Conservation (phyloP, 2,888 invertebrate genomes). For the Callimorpha dominula region DNA sequence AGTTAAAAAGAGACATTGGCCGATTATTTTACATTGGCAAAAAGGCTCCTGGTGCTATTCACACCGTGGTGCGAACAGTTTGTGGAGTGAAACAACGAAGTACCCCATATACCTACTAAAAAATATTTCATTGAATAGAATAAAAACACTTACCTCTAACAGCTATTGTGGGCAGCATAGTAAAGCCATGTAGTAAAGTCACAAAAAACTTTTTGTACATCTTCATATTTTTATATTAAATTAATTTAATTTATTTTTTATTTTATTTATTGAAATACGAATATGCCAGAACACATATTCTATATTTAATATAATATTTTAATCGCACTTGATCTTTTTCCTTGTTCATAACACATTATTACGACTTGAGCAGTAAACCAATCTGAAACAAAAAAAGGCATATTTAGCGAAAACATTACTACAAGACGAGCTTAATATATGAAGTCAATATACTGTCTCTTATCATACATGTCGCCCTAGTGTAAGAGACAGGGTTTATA, state of each 20-base stretch:
- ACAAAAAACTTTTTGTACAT: conserved; percentile 59
- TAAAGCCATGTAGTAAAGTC: conserved; percentile 60
- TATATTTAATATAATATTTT: too few species aligned
- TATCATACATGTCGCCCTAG: too few species aligned
- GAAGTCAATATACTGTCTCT: too few species aligned
- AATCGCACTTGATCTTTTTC: conserved; percentile 13
- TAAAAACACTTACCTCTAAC: conserved; percentile 58
- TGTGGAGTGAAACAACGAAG: too few species aligned
- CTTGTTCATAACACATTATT: neutral
- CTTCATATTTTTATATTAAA: conserved; percentile 53
- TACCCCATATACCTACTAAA: too few species aligned
- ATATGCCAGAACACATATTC: neutral
- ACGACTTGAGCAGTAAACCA: neutral
- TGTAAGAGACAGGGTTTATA: too few species aligned
- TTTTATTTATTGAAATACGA: neutral
- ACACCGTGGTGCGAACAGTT: too few species aligned
- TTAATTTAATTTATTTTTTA: neutral
- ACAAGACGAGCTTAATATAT: too few species aligned
- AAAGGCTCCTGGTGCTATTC: too few species aligned
- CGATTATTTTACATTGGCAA: too few species aligned
- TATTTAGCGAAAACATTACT: neutral
- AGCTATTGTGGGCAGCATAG: conserved; percentile 64
- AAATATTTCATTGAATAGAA: neutral
- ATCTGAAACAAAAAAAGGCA: conserved; percentile 41
- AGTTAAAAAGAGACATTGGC: too few species aligned